phyloP scores from a whole-genome alignment of 2,113 vertebrate species.

The Heloderma charlesbogerti region DNA sequence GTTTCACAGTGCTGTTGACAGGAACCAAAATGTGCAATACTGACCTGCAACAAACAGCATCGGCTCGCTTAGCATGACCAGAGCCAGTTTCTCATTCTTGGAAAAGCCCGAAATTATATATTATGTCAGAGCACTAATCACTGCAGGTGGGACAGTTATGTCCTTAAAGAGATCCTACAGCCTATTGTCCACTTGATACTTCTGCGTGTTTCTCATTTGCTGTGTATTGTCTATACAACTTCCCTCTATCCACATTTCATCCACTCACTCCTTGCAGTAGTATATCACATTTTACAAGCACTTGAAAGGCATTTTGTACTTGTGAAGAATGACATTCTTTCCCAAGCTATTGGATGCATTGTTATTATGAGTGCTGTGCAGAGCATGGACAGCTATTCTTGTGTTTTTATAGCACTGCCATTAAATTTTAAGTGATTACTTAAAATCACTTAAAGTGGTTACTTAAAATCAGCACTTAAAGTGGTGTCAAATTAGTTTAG shows the following conservation, averaged over 20 bases:
- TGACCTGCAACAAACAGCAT: neutral
- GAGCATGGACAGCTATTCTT: neutral
- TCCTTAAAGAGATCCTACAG: neutral
- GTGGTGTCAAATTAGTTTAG: too few species aligned
- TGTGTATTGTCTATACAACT: neutral
- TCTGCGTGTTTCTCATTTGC: neutral
- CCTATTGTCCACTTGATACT: too few species aligned
- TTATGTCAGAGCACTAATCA: neutral
- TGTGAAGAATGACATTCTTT: neutral
- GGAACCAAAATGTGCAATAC: neutral
- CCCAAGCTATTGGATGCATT: neutral
- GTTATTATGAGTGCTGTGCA: neutral
- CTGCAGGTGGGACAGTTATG: neutral
- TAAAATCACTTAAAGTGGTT: too few species aligned
- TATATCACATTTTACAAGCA: neutral
- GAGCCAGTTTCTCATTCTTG: neutral
- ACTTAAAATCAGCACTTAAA: too few species aligned
- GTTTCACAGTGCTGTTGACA: neutral
- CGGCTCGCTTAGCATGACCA: neutral
- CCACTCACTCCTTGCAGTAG: neutral
- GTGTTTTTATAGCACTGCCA: neutral
- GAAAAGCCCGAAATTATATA: neutral
- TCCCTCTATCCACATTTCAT: neutral
- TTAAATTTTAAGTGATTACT: too few species aligned
- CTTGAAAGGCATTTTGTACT: neutral